Conservation (phyloP, 2,888 invertebrate genomes). For the Zaprionus bogoriensis region DNA sequence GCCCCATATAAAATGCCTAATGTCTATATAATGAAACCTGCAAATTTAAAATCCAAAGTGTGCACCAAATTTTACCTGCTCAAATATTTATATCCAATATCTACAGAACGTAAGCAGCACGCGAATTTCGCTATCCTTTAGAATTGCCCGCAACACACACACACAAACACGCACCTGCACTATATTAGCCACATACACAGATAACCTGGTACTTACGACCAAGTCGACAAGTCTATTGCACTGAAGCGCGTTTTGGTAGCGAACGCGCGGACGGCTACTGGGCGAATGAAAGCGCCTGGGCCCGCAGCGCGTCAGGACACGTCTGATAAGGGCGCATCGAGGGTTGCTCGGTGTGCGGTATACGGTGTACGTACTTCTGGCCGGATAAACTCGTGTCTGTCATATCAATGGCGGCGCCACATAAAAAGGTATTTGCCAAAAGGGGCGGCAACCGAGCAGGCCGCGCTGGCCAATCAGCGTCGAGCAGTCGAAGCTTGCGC, state of each 20-base stretch:
- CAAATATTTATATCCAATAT: conserved; percentile 16
- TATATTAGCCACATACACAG: conserved; percentile 10
- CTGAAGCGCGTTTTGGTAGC: conserved; percentile 53
- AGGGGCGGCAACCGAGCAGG: conserved; percentile 54
- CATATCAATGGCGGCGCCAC: conserved; percentile 64
- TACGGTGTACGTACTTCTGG: conserved; percentile 1
- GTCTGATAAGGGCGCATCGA: conserved; percentile 55
- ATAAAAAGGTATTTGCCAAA: conserved; percentile 46
- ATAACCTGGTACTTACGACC: too few relatives aligned
- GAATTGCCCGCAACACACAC: conserved; percentile 37
- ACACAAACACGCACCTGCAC: conserved; percentile 5
- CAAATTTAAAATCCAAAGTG: too few relatives aligned
- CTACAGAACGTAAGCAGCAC: neutral
- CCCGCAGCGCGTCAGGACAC: conserved; percentile 30
- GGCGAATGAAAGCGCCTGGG: conserved; percentile 51
- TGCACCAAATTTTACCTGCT: conserved; percentile 34
- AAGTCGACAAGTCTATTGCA: too few relatives aligned
- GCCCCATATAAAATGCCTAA: too few relatives aligned
- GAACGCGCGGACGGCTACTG: conserved; percentile 51
- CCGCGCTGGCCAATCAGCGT: conserved; percentile 43
- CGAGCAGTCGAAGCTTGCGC: conserved; percentile 30
- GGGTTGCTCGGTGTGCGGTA: conserved; percentile 47
- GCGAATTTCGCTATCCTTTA: neutral
- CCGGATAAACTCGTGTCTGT: conserved; percentile 25
- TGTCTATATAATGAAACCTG: too few relatives aligned